Evolutionary conservation across 1,140 invertebrate genomes (phyloP).

Genomic region (Danaus melanippus): DNA sequence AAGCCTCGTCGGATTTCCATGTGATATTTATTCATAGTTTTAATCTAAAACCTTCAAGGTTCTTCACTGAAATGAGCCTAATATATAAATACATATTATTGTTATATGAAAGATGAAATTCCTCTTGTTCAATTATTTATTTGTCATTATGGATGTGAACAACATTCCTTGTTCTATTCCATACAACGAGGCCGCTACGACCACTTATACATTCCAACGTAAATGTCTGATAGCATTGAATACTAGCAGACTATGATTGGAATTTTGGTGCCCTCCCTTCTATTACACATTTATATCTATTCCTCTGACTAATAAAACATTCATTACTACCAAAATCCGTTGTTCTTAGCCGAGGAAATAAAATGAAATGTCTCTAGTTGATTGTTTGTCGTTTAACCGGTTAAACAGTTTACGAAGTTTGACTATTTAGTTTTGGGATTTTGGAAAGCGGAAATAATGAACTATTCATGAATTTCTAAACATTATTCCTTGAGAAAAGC

Average conservation of each 20-base stretch:
- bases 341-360: constrained; percentile 1
- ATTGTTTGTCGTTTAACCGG: constrained; percentile 1
- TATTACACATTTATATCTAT: neutral
- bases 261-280: constrained; percentile 16
- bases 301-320: neutral
- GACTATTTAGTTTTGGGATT: constrained; percentile 1
- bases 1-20: no score
- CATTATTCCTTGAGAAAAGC: no score
- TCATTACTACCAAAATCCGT: constrained; percentile 2
- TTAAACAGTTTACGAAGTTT: constrained; percentile 5
- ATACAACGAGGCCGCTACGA: constrained; percentile 14
- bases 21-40: no score
- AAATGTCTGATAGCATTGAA: constrained; percentile 13
- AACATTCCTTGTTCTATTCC: neutral
- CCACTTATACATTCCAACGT: constrained; percentile 26
- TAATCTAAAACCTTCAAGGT: no score
- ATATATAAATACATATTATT: no score
- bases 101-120: no score
- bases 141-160: no score
- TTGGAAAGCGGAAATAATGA: no score
- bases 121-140: no score
- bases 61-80: no score
- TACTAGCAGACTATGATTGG: constrained; percentile 19
- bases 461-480: no score
- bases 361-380: constrained; percentile 4